Conservation (phyloP, 1,140 invertebrate genomes). For the Tetragonula clypearis region DNA sequence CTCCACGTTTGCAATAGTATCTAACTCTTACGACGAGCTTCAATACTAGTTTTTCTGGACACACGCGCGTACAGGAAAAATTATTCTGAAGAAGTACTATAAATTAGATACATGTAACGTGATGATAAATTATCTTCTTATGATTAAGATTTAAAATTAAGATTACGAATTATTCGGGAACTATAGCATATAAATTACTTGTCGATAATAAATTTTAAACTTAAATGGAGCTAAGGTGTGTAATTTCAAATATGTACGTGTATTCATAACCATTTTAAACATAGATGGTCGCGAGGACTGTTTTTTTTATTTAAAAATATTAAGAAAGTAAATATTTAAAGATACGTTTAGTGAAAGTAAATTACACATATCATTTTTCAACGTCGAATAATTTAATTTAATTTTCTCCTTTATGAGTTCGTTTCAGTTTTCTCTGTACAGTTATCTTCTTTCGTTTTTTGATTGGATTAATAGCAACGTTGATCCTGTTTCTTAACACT, state of each 20-base stretch:
- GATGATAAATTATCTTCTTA: neutral
- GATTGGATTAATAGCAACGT: constrained; percentile 17
- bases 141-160: neutral
- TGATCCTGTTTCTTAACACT: neutral
- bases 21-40: neutral
- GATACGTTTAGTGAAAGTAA: neutral
- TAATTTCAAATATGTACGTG: neutral
- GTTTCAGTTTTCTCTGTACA: neutral
- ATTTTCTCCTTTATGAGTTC: neutral
- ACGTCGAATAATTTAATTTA: neutral
- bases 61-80: neutral
- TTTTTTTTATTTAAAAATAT: neutral
- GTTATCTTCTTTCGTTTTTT: constrained; percentile 1
- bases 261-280: neutral
- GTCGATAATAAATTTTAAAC: neutral
- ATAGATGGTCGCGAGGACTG: neutral
- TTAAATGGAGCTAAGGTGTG: neutral
- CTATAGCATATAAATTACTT: neutral
- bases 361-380: neutral
- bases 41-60: neutral
- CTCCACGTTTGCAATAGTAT: constrained; percentile 14
- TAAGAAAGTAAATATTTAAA: neutral
- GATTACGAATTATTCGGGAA: neutral
- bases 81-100: neutral
- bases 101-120: neutral